Evolutionary conservation across 2,888 invertebrate genomes (phyloP), one percentile per base, ranked within the genome.

Genomic region (Ptychoptera albimana): DNA sequence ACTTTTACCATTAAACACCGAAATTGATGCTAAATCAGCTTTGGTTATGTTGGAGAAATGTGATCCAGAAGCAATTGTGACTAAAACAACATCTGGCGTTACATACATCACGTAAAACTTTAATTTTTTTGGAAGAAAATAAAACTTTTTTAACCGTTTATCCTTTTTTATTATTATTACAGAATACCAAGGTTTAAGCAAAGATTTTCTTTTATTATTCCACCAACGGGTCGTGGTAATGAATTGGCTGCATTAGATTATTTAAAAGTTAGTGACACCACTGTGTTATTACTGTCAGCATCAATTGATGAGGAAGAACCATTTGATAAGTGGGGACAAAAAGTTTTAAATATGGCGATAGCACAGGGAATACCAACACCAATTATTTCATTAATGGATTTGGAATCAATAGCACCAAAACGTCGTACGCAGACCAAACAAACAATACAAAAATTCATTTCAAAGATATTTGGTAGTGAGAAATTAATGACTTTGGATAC

Each of bases 151-250:
- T n/a, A n/a, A n/a, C n/a, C n/a, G n/a, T 30, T 38, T 13, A 13
- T 38, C 16, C 31, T 37, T 16, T 12, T 13, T 10, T 34, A 13
- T 43, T 31, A 16, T 36, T 23, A 45, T 70, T 71, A 55, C 62
- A 86, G 86, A 53, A 59, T 87, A 50, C 82, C 86, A 10, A 74
- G 86, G 50, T 87, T 92, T 59, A 89, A 93, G 59, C 87, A 92
- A 60, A 72, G 86, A n/a, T 87, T 85, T 60, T 77, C 86, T 0
- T 80, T 94, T 54, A 66, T 88, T 34, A 68, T 75, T 8, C 86
- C 91, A 11, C 75, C 79, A 48, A 61, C 73, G 13, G 79, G 80
- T 13, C 79, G 86, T 63, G 74, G 88, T 7, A 60, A 60, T 48
- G 66, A 66, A 45, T 36, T 64, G 0, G 44, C 55, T 8, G 57